Conservation (phyloP, 2,888 invertebrate genomes). For the Agriopis marginaria region DNA sequence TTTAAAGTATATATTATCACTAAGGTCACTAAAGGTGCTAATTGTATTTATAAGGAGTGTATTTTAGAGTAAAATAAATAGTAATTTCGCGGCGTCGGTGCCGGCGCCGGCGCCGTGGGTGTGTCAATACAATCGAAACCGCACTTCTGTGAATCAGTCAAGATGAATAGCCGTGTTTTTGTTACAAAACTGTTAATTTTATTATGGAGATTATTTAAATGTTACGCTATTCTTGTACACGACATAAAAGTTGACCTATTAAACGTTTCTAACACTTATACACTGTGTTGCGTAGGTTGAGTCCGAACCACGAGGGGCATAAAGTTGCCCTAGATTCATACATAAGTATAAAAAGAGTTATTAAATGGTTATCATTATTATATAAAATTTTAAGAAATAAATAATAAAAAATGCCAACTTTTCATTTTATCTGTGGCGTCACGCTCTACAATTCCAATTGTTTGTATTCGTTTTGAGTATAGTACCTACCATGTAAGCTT, state of each 20-base stretch:
- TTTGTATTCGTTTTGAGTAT: too few species aligned
- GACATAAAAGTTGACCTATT: conserved; percentile 12
- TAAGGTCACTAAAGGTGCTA: conserved; percentile 51
- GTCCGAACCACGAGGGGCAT: too few species aligned
- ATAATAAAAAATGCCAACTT: too few species aligned
- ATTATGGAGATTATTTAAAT: conserved; percentile 30
- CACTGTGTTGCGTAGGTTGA: not conserved
- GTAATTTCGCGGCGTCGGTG: conserved; percentile 33
- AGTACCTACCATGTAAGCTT: too few species aligned
- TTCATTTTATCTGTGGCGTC: too few species aligned
- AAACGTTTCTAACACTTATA: conserved; percentile 5
- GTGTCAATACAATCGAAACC: conserved; percentile 35
- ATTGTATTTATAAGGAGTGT: conserved; percentile 53
- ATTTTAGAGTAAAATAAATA: conserved; percentile 44
- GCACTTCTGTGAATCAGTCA: conserved; percentile 32
- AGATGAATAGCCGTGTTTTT: conserved; percentile 29
- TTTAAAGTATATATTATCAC: conserved; percentile 9
- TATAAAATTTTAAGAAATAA: too few species aligned
- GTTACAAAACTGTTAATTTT: conserved; percentile 29
- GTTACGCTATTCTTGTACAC: conserved; percentile 11
- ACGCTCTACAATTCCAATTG: too few species aligned
- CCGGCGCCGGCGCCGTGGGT: conserved; percentile 34
- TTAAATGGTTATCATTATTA: too few species aligned
- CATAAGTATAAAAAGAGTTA: too few species aligned
- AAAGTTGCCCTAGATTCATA: too few species aligned